Conservation (phyloP, 2,797 vertebrate genomes). For the Phoeniculus purpureus region DNA sequence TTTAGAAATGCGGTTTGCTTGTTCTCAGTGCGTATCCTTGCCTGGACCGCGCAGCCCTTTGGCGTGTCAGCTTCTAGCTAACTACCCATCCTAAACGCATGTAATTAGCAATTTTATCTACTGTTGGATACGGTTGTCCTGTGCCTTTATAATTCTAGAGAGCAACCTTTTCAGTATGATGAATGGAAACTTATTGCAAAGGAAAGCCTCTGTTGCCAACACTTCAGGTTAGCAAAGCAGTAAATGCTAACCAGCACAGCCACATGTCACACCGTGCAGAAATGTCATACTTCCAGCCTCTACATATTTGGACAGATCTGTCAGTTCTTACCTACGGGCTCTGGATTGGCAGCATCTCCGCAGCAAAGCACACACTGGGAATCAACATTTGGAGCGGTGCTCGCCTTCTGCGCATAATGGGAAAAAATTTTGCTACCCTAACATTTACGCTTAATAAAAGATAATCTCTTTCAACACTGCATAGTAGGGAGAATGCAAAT, state of each 20-base stretch:
- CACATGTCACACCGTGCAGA: constrained; percentile 28
- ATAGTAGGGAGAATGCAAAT: background rate
- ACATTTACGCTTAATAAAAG: background rate
- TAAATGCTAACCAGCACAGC: constrained; percentile 36
- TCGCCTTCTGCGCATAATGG: background rate
- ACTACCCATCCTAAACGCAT: background rate
- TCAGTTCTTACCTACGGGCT: constrained; percentile 16
- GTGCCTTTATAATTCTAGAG: constrained; percentile 12
- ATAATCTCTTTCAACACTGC: background rate
- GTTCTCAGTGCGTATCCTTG: background rate
- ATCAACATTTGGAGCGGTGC: background rate
- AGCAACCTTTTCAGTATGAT: constrained; percentile 44
- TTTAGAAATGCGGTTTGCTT: background rate
- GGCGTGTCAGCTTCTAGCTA: background rate
- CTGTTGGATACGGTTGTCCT: background rate
- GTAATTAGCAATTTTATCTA: background rate
- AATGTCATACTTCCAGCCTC: constrained; percentile 29
- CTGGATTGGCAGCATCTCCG: background rate
- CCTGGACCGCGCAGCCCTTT: background rate
- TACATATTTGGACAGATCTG: constrained; percentile 42
- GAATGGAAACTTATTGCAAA: constrained; percentile 54
- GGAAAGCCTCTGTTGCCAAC: constrained; percentile 28
- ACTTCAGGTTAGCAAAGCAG: background rate
- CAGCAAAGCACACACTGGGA: background rate
- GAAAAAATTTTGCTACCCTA: background rate